Evolutionary conservation across 2,113 vertebrate genomes (phyloP).

Genomic region (Anolis carolinensis): DNA sequence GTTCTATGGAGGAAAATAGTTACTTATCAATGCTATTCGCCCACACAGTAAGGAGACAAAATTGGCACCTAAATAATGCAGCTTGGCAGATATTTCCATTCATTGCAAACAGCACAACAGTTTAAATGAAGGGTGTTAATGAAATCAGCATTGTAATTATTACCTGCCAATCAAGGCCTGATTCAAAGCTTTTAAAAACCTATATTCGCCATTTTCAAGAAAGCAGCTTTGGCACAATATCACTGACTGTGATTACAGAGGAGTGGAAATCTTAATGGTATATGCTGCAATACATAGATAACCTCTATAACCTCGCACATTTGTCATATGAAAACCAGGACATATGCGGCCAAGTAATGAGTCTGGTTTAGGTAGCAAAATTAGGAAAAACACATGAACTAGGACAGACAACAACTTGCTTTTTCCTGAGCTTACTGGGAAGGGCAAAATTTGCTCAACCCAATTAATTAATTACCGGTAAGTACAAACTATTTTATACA

Average conservation of each 20-base stretch:
- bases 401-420: not conserved
- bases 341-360: no score
- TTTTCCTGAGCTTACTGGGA: not conserved
- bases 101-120: slow-evolving; percentile 20
- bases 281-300: not conserved
- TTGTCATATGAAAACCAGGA: no score
- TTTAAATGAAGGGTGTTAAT: slow-evolving; percentile 26
- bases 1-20: slow-evolving; percentile 14
- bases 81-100: slow-evolving; percentile 22
- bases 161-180: not conserved
- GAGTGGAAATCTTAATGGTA: not conserved
- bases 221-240: not conserved
- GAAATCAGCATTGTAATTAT: slow-evolving; percentile 14
- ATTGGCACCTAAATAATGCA: not conserved
- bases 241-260: not conserved
- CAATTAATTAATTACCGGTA: no score
- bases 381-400: not conserved
- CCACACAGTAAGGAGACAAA: slow-evolving; percentile 6
- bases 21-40: slow-evolving; percentile 1
- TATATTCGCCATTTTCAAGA: not conserved
- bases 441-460: no score
- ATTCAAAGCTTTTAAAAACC: not conserved
- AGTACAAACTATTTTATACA: no score
- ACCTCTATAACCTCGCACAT: no score
- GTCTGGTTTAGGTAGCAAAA: not conserved